Evolutionary conservation across 1,140 invertebrate genomes (phyloP), one percentile per base, ranked within the genome.

Genomic region (Nasonia giraulti): DNA sequence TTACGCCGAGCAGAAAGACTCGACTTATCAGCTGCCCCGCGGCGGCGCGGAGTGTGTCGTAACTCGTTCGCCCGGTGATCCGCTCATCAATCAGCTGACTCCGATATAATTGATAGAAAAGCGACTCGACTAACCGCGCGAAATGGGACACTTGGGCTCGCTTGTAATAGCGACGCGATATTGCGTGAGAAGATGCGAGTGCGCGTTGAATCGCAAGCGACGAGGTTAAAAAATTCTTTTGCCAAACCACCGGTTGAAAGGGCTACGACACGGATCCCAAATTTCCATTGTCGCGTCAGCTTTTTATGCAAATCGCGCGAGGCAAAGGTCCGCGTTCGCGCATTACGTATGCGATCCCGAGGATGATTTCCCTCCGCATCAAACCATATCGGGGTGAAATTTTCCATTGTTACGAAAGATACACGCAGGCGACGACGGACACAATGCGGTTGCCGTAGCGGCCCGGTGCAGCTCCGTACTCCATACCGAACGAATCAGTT

Each of bases 361-460:
- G 47, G 40, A 82, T 74, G 33, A 76, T 82, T 82, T 82, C n/a
- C 73, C 11, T 62, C 55, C 2, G 50, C 81, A 40, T 73, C 23
- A 73, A 62, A 62, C 68, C 50, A 66, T 66, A 82, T 82, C 50
- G 33, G 50, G 47, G 50, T 37, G 31, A 78, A 69, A 69, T 62
- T 77, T 69, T 2, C 40, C 62, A 83, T 83, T 83, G 62, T 55
- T 66, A 50, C 3, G 50, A 33, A 17, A 62, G 31, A 76, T n/a
- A 17, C 8, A 1, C 27, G 27, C 27, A 33, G 23, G 17, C 40
- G 40, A 10, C 40, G 8, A 40, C 40, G 6, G 40, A 33, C 8
- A 40, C 40, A 40, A n/a, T 62, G 6, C 6, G 0, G 8, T 6
- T 17, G 8, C 2, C 0, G 14, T 14, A 62, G 20, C 23, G 69